Conservation (phyloP, 2,888 invertebrate genomes). For the Drosophila prostipennis region DNA sequence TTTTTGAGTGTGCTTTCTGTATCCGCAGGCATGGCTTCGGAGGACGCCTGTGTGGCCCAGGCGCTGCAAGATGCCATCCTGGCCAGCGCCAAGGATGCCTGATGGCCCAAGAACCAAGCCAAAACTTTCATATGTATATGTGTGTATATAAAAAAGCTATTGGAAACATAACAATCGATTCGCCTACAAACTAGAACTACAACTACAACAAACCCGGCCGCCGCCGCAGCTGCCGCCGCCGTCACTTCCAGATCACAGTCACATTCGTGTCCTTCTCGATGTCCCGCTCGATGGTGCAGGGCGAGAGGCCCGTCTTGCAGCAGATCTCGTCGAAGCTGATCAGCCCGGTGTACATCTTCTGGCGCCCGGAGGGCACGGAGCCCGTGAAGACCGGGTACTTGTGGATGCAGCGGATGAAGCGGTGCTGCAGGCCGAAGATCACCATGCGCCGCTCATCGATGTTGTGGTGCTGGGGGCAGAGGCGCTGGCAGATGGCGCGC, state of each 20-base stretch:
- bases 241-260: constrained; percentile 91
- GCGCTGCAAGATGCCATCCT: constrained; percentile 83
- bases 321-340: constrained; percentile 96
- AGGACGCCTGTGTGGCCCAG: constrained; percentile 87
- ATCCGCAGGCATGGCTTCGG: constrained; percentile 86
- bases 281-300: constrained; percentile 91
- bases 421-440: constrained; percentile 86
- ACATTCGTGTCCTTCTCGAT: constrained; percentile 94
- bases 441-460: constrained; percentile 85
- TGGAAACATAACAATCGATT: constrained; percentile 41
- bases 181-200: constrained; percentile 38
- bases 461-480: constrained; percentile 86
- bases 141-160: constrained; percentile 36
- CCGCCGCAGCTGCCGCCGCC: background rate
- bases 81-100: background rate
- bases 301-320: constrained; percentile 91
- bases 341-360: constrained; percentile 90
- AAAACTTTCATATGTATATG: constrained; percentile 9
- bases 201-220: constrained; percentile 16
- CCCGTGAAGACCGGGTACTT: constrained; percentile 85
- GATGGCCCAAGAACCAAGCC: too few species aligned
- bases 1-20: too few species aligned
- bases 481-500: constrained; percentile 88
- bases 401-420: constrained; percentile 86
- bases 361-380: constrained; percentile 85